Conservation (phyloP, 2,113 vertebrate species). For the Lepisosteus oculatus region DNA sequence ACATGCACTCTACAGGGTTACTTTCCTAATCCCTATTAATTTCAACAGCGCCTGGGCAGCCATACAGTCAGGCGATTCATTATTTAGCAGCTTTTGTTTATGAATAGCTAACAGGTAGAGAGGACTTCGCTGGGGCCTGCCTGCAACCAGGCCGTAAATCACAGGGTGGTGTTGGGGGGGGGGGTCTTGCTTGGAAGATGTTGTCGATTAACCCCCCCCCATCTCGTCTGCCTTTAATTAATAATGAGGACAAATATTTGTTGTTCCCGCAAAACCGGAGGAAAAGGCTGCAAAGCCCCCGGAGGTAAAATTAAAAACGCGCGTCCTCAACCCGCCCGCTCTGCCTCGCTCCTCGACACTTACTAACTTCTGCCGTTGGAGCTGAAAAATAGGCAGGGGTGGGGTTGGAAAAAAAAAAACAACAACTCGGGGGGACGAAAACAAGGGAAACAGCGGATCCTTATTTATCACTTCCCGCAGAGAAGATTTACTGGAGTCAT, state of each 20-base stretch:
- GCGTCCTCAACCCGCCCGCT: constrained; percentile 47
- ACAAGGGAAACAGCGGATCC: neutral
- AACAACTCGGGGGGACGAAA: neutral
- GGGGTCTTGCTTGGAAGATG: constrained; percentile 56
- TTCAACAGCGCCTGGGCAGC: constrained; percentile 80
- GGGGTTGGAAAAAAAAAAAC: constrained; percentile 33
- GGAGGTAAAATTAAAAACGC: constrained; percentile 58
- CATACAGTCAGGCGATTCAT: constrained; percentile 82
- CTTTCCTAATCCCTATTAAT: constrained; percentile 93
- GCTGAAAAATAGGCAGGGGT: constrained; percentile 15
- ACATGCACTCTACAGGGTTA: constrained; percentile 58
- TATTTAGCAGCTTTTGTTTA: constrained; percentile 96
- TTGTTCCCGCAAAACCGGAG: constrained; percentile 53
- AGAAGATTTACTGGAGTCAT: constrained; percentile 41
- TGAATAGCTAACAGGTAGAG: constrained; percentile 95
- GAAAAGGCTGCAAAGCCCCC: constrained; percentile 35
- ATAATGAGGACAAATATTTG: constrained; percentile 95
- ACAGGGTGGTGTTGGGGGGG: constrained; percentile 45
- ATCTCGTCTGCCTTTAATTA: constrained; percentile 79
- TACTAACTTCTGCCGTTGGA: constrained; percentile 29
- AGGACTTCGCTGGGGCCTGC: constrained; percentile 62
- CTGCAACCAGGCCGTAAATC: constrained; percentile 84
- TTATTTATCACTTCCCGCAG: constrained; percentile 43
- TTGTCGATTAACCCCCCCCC: constrained; percentile 68
- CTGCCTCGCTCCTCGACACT: constrained; percentile 10